These are phyloP conservation scores for Julus scanicus DNA, from an alignment of 2,888 invertebrate species.

Conservation along the genomic window DNA sequence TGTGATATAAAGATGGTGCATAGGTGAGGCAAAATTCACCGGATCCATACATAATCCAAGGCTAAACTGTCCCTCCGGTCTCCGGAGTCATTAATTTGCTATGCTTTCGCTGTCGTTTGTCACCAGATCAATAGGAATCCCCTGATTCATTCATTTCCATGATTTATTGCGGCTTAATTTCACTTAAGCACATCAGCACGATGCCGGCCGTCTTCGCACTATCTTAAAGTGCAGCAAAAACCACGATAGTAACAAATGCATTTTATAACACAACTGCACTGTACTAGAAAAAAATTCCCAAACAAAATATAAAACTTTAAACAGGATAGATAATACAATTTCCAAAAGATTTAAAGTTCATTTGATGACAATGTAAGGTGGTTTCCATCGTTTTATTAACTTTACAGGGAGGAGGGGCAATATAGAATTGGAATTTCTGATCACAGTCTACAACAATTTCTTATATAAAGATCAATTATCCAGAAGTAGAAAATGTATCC, in stretches of 20 bases:
- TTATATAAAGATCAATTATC: too few relatives aligned
- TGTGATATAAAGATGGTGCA: background rate
- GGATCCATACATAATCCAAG: background rate
- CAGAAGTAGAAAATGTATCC: too few relatives aligned
- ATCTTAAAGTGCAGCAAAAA: constrained; percentile 31
- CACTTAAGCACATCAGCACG: constrained; percentile 51
- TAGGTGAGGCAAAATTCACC: background rate
- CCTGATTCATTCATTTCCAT: constrained; percentile 50
- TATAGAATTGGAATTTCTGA: too few relatives aligned
- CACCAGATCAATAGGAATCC: constrained; percentile 53
- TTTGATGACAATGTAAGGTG: too few relatives aligned
- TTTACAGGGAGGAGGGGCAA: too few relatives aligned
- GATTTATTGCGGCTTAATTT: constrained; percentile 53
- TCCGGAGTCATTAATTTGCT: constrained; percentile 47
- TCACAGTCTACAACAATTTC: too few relatives aligned
- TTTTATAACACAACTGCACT: too few relatives aligned
- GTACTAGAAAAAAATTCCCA: too few relatives aligned
- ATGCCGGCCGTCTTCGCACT: background rate
- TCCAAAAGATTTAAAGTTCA: too few relatives aligned
- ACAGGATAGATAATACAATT: too few relatives aligned
- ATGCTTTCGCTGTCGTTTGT: constrained; percentile 48
- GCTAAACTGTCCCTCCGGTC: constrained; percentile 48
- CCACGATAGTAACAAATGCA: background rate
- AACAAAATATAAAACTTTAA: too few relatives aligned
- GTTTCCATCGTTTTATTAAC: too few relatives aligned